Conservation (phyloP, 2,113 vertebrate species). For the Spheniscus mendiculus region DNA sequence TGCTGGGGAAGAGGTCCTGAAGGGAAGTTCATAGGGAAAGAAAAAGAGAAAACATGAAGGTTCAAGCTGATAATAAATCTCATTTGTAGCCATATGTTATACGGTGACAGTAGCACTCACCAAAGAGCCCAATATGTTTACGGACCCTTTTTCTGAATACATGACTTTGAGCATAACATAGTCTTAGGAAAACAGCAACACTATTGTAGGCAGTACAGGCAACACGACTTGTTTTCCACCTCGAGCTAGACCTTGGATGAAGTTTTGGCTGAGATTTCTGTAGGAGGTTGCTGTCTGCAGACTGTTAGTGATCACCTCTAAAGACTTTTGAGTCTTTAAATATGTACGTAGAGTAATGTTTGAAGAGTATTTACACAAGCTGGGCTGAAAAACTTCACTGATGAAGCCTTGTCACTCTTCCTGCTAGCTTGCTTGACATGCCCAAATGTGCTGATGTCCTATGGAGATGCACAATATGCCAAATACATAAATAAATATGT, state of each 20-base stretch:
- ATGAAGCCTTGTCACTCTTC: not conserved
- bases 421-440: not conserved
- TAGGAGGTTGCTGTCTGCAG: not conserved
- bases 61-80: not conserved
- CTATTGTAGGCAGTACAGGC: not conserved
- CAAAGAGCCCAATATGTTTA: not conserved
- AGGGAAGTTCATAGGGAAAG: not conserved
- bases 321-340: not conserved
- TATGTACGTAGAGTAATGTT: accelerated
- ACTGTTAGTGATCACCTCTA: not conserved
- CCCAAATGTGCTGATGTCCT: not conserved
- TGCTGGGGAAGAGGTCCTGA: not conserved
- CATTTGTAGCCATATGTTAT: not conserved
- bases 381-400: not conserved
- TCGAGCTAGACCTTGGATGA: not conserved
- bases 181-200: not conserved
- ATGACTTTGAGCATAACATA: too few species aligned
- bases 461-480: not conserved
- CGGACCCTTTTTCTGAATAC: not conserved
- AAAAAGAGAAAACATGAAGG: not conserved
- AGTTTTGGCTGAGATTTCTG: not conserved
- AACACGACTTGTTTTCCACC: not conserved
- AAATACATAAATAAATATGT: not conserved
- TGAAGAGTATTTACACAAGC: not conserved
- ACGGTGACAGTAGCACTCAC: not conserved